Evolutionary conservation across 2,888 invertebrate genomes (phyloP).

Genomic region (Tenthredo distinguenda): DNA sequence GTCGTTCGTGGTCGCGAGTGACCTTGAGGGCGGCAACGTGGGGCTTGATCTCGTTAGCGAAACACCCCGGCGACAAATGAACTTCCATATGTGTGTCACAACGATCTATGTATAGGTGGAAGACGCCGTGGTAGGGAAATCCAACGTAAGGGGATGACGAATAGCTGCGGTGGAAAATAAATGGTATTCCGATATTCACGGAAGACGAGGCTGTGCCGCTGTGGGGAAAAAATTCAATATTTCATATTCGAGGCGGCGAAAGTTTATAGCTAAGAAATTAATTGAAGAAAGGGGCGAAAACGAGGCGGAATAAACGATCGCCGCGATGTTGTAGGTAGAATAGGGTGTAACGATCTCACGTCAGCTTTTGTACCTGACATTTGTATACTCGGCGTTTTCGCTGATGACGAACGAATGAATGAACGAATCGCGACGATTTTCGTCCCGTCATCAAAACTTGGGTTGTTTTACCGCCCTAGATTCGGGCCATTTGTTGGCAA

Average conservation of each 20-base stretch:
- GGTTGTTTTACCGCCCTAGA: not conserved
- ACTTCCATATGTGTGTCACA: not conserved
- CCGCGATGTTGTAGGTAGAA: not conserved
- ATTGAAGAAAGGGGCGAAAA: not conserved
- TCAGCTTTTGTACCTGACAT: not conserved
- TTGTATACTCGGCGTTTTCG: not conserved
- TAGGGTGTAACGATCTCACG: not conserved
- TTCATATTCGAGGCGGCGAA: not conserved
- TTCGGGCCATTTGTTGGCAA: constrained; percentile 16
- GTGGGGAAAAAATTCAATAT: not conserved
- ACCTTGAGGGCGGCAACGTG: constrained; percentile 5
- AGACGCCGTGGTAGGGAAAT: not conserved
- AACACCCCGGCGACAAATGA: constrained; percentile 25
- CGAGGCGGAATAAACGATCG: not conserved
- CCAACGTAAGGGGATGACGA: not conserved
- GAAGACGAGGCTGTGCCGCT: not conserved
- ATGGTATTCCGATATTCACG: not conserved
- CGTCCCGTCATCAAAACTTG: not conserved
- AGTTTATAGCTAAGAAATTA: not conserved
- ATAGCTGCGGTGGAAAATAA: not conserved
- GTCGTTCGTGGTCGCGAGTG: not conserved
- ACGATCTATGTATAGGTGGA: not conserved
- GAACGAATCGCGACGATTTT: constrained; percentile 9
- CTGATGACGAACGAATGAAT: not conserved
- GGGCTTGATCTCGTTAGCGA: constrained; percentile 38